Conservation (phyloP, 2,888 invertebrate species). For the Hipparchia semele region DNA sequence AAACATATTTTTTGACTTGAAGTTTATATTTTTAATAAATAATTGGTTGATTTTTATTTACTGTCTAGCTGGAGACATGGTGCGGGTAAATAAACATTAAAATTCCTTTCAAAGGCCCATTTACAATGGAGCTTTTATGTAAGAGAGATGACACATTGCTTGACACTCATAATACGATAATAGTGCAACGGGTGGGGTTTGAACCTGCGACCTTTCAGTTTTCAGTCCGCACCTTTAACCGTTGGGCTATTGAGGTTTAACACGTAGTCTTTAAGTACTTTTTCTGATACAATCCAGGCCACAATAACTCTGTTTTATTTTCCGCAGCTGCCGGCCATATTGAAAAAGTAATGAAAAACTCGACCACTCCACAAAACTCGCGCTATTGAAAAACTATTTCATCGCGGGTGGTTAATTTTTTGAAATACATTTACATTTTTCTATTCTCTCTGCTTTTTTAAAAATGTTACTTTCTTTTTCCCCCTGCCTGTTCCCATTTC, state of each 20-base stretch:
- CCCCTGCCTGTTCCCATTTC: too few relatives aligned
- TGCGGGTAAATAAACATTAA: too few relatives aligned
- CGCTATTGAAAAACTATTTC: constrained; percentile 47
- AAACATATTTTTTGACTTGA: background rate
- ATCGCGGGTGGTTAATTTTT: constrained; percentile 31
- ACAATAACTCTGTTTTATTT: constrained; percentile 36
- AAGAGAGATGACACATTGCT: too few relatives aligned
- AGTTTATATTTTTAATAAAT: background rate
- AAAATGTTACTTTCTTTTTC: background rate
- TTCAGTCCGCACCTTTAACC: too few relatives aligned
- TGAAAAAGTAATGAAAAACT: constrained; percentile 47
- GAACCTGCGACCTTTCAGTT: too few relatives aligned
- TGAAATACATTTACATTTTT: constrained; percentile 5
- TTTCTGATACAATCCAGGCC: constrained; percentile 27
- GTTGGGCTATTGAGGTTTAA: background rate
- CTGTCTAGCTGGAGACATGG: too few relatives aligned
- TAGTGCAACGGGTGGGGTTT: too few relatives aligned
- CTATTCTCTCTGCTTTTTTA: background rate
- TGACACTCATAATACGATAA: too few relatives aligned
- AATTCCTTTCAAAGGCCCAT: too few relatives aligned
- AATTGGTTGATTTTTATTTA: background rate
- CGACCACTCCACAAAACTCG: constrained; percentile 39
- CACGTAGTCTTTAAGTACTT: constrained; percentile 15
- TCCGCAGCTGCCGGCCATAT: constrained; percentile 38
- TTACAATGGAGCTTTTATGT: too few relatives aligned